Percentiles rank a stretch among this genome's conserved stretches.
Conservation (phyloP, 2,888 invertebrate genomes). For the Chirona hameri region DNA sequence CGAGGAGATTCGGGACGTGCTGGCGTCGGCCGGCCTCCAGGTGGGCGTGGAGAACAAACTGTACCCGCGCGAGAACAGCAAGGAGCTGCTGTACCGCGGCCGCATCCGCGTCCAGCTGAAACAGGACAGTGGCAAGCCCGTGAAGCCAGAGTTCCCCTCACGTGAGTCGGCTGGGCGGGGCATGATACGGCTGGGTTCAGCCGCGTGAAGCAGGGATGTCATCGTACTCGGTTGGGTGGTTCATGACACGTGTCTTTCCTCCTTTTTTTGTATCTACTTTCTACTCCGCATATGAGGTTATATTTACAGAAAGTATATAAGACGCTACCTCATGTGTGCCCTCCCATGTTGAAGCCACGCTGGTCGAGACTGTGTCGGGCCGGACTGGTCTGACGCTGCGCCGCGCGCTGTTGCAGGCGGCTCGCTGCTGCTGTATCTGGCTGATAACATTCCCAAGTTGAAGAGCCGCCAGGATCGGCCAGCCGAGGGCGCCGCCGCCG, state of each 20-base stretch:
- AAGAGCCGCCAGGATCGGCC: slow-evolving; percentile 64
- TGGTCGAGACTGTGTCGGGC: too few relatives aligned
- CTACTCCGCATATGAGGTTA: too few relatives aligned
- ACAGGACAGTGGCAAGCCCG: slow-evolving; percentile 78
- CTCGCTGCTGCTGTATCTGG: slow-evolving; percentile 70
- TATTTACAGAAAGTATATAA: too few relatives aligned
- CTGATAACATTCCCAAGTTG: slow-evolving; percentile 83
- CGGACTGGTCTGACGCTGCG: background rate
- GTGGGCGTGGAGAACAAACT: slow-evolving; percentile 89
- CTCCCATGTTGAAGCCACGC: too few relatives aligned
- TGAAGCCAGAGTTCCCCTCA: slow-evolving; percentile 65
- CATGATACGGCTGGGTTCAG: too few relatives aligned
- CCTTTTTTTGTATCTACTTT: too few relatives aligned
- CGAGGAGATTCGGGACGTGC: slow-evolving; percentile 90
- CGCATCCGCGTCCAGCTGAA: slow-evolving; percentile 88
- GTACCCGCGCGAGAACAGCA: slow-evolving; percentile 84
- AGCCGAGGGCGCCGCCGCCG: background rate
- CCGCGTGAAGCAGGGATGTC: too few relatives aligned
- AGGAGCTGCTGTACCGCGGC: slow-evolving; percentile 79
- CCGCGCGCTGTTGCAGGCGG: slow-evolving; percentile 54
- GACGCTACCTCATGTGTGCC: too few relatives aligned
- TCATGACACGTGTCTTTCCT: too few relatives aligned
- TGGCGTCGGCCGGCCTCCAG: slow-evolving; percentile 74
- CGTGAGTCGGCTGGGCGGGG: too few relatives aligned
- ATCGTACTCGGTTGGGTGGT: too few relatives aligned